Evolutionary conservation across 2,113 vertebrate species (phyloP), one percentile per base, ranked within the genome.

Genomic region (Campylomormyrus tamandua): DNA sequence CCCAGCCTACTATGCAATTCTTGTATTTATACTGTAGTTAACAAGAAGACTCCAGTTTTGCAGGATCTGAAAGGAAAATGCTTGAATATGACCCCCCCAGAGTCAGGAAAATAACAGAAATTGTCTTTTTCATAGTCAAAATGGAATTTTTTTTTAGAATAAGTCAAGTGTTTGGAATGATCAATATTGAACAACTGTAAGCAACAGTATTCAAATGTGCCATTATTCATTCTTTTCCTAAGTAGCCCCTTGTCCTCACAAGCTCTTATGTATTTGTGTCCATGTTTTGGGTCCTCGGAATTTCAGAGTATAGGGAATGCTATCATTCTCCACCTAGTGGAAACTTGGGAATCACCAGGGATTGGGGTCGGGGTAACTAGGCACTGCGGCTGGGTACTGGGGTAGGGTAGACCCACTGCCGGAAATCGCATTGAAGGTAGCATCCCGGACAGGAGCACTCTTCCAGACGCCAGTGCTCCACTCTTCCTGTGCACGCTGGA

Each of bases 401-500:
- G 98, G 98, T 89, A 99, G 95, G 92, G 95, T 99, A 35, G 96
- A 97, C 39, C 98, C 98, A 0, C 85, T 92, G 89, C 95, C 94
- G 0, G 96, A 94, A 13, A 98, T 95, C 66, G 96, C 96, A 89
- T 93, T 97, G 91, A 96, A 97, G 62, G 97, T 97, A 0, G 96
- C 97, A 89, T 98, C 96, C 77, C 96, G 96, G 49, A 95, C 96
- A 0, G 97, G 95, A 0, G 98, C 96, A 2, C 94, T 96, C 91
- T 96, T 97, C 98, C 98, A 99, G 0, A 92, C 0, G 0, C 98
- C 98, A 0, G 94, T 94, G 92, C 92, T 97, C 98, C 98, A 99
- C 93, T 99, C 98, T 0, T 98, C 96, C 93, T 98, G 97, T 3
- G 98, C 98, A 56, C 96, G 98, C 94, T 96, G 93, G 88, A 99